Base-by-base conservation (phyloP, 2,113 vertebrate species). In the Seriola dumerili region DNA sequence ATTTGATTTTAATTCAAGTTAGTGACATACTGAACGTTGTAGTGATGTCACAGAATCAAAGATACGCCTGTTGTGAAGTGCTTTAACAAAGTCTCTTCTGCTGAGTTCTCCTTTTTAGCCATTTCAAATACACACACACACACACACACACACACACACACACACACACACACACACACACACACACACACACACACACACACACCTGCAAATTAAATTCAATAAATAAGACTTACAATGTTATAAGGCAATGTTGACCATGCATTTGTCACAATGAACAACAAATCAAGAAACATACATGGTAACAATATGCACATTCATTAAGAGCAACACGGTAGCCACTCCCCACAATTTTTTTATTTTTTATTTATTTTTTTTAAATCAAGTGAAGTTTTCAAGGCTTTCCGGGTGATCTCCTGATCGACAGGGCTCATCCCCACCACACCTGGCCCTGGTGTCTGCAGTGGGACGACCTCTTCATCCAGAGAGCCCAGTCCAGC, bases 211-310 rank as follows among this genome's bases (percentile, higher is more conserved):
- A 94, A 94, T 89, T 91, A 95, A 92, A 89, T 75, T 91, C 84
- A 95, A 98, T 98, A 98, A 98, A 98, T 98, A 98, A 91, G 95
- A 96, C 96, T 93, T 96, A 96, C 95, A 96, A 96, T 78, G 92
- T 95, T 95, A 94, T 98, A 97, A 98, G 97, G 98, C 97, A 96
- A 96, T 96, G 96, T 90, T 96, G 88, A 96, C 96, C 96, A 96
- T 96, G 96, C 96, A 95, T 95, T 96, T 93, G 44, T 96, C 95
- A 95, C 96, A 94, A 96, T 94, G 94, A 94, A 91, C 84, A 92
- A 92, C 93, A 95, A 80, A 92, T 95, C 94, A 94, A 85, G 76
- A 76, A 87, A 90, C 95, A 95, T 87, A 96, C 91, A 96, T 89
- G 95, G 92, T 92, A 91, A 96, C 91, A 94, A 94, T 94, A 94